A percentile compares a stretch with the other conserved stretches of the same genome.
phyloP scores from a whole-genome alignment of 2,888 invertebrate species.

The Macropis europaea region DNA sequence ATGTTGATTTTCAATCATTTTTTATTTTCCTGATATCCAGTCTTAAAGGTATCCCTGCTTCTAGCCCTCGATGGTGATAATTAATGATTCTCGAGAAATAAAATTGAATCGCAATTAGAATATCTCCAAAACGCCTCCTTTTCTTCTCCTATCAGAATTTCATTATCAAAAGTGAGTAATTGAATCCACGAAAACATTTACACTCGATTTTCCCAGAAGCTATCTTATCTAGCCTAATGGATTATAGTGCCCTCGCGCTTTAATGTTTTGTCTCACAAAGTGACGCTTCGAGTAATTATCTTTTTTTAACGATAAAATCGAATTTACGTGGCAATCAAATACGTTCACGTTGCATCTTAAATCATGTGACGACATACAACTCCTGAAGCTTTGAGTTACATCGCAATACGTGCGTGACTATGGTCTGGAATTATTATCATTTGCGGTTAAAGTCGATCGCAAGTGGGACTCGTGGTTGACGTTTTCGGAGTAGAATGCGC shows the following conservation, averaged over 20 bases:
- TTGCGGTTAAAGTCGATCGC: constrained; percentile 19
- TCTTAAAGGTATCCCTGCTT: no score
- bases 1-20: no score
- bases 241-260: no score
- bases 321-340: no score
- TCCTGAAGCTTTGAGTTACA: not conserved
- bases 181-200: not conserved
- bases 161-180: constrained; percentile 26
- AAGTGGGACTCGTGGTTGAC: not conserved
- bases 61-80: no score
- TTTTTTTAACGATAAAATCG: no score
- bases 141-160: constrained; percentile 6
- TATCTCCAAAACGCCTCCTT: no score
- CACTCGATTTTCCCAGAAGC: not conserved
- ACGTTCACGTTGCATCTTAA: not conserved
- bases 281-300: no score
- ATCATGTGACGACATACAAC: constrained; percentile 3
- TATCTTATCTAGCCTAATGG: not conserved
- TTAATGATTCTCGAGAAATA: no score
- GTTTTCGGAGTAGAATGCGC: constrained; percentile 10
- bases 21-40: no score
- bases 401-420: constrained; percentile 14
- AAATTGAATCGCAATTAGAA: no score
- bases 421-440: constrained; percentile 1
- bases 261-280: no score